phyloP scores from a whole-genome alignment of 1,140 invertebrate genomes.

The Habropoda laboriosa region DNA sequence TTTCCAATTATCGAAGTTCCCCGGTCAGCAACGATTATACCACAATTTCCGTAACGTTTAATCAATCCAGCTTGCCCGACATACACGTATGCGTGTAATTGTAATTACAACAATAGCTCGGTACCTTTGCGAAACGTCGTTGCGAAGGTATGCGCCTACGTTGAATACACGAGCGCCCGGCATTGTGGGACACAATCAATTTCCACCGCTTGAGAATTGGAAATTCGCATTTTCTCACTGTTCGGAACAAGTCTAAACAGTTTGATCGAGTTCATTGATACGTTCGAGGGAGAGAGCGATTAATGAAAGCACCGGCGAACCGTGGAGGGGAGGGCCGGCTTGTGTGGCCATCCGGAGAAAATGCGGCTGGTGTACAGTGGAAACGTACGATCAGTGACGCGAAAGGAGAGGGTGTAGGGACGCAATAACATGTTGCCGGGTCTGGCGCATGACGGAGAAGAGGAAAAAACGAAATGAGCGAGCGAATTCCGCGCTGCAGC shows the following conservation, averaged over 20 bases:
- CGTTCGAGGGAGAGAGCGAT: constrained; percentile 25
- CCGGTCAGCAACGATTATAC: no score
- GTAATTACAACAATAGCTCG: background rate
- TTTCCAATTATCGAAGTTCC: no score
- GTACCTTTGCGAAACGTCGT: background rate
- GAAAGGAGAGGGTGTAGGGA: constrained; percentile 22
- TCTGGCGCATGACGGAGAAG: constrained; percentile 40
- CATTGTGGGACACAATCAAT: background rate
- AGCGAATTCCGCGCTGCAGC: constrained; percentile 75
- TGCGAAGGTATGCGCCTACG: no score
- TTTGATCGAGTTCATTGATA: constrained; percentile 61
- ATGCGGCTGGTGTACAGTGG: constrained; percentile 40
- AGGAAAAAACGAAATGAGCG: constrained; percentile 70
- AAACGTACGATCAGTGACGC: constrained; percentile 49
- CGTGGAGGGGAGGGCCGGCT: no score
- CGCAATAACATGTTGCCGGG: constrained; percentile 54
- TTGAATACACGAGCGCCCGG: no score
- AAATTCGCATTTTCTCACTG: constrained; percentile 1
- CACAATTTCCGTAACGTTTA: no score
- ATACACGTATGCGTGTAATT: background rate
- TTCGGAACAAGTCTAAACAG: constrained; percentile 23
- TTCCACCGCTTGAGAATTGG: background rate
- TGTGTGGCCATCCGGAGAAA: constrained; percentile 38
- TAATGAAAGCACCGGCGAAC: constrained; percentile 42
- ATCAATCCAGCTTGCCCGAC: no score